Evolutionary conservation across 2,797 vertebrate species (phyloP), one percentile per base, ranked within the genome.

Genomic region (Cynopterus sphinx): DNA sequence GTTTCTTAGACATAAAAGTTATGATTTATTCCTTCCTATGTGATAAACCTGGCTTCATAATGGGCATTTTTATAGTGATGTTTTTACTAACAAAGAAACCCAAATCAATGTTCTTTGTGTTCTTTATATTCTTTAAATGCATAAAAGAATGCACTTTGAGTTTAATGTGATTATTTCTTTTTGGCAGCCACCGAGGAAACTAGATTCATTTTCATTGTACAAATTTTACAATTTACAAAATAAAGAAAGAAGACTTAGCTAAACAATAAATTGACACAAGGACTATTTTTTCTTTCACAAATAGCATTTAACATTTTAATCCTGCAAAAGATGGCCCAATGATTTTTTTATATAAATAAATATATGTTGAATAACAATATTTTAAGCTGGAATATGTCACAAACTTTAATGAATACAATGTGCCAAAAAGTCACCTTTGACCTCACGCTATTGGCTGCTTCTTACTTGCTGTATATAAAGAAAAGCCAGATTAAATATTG

Each of bases 201-300:
- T 89, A 36, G 82, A 98, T 68, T 71, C 86, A 97, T 74, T 94
- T 94, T 36, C 57, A 97, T 73, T 73, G 55, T 95, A 96, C n/a
- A 98, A 95, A 97, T 98, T 98, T 97, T 98, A 91, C 46, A 96
- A 94, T 97, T 94, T 96, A 97, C 92, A 90, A 73, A 79, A 97
- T 92, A 97, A 97, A 95, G 65, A 24, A 21, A n/a, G 33, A 97
- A 92, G 75, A 81, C 91, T 93, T 95, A 92, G 88, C 73, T 90
- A 97, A 96, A 96, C 31, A 98, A 71, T 96, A 96, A 98, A 98
- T 97, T 97, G 73, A 95, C 83, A 88, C 61, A 1, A 0, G 59
- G 36, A 90, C 26, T 82, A 33, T 81, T 70, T 26, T 7, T n/a
- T 41, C 46, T 74, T 97, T 92, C 78, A 94, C 57, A 94, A 97